Conservation (phyloP, 2,113 vertebrate species). For the Tenrec ecaudatus region DNA sequence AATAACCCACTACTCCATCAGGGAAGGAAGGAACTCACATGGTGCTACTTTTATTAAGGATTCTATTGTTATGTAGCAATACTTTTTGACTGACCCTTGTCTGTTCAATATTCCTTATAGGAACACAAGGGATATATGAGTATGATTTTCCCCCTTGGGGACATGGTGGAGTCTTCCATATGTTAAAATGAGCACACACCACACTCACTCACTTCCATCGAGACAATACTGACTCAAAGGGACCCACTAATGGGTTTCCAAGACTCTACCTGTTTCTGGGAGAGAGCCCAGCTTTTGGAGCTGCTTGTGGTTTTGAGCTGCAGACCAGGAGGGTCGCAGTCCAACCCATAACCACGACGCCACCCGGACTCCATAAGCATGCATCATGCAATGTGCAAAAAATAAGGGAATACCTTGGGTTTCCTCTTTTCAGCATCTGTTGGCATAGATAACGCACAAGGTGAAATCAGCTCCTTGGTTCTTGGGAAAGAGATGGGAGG, state of each 20-base stretch:
- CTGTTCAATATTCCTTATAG: not conserved
- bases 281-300: too few relatives aligned
- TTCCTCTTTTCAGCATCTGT: conserved; percentile 85
- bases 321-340: too few relatives aligned
- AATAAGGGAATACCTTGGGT: conserved; percentile 86
- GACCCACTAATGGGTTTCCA: too few relatives aligned
- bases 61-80: too few relatives aligned
- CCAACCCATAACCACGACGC: too few relatives aligned
- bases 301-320: too few relatives aligned
- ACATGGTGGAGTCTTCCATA: not conserved
- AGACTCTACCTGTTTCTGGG: too few relatives aligned
- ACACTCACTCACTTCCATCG: not conserved
- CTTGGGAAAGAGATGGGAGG: conserved; percentile 82
- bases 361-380: conserved; percentile 70
- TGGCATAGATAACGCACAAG: conserved; percentile 78
- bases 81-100: not conserved
- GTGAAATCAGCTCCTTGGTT: conserved; percentile 83
- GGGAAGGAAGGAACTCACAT: too few relatives aligned
- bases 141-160: not conserved
- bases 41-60: too few relatives aligned
- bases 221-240: too few relatives aligned
- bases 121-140: not conserved
- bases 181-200: conserved; percentile 83
- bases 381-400: conserved; percentile 77
- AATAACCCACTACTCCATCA: too few relatives aligned